Conservation (phyloP, 2,888 invertebrate genomes). For the Helleia helle region DNA sequence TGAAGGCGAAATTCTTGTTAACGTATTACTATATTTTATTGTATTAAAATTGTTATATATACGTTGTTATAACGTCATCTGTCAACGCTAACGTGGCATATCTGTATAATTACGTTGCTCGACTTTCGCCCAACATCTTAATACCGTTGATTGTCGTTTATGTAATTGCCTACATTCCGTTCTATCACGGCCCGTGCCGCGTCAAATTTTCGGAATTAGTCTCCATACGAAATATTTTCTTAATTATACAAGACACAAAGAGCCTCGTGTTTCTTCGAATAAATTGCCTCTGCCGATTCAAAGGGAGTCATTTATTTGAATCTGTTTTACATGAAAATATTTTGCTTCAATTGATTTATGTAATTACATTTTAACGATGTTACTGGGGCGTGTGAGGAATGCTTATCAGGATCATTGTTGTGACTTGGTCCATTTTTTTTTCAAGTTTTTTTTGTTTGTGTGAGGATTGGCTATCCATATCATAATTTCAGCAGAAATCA, state of each 20-base stretch:
- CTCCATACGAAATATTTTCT: constrained; percentile 47
- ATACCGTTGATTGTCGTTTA: constrained; percentile 61
- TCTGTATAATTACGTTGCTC: constrained; percentile 58
- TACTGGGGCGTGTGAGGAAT: no score
- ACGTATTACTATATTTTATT: no score
- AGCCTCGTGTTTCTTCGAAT: constrained; percentile 31
- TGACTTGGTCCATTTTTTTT: no score
- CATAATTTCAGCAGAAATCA: no score
- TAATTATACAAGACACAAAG: constrained; percentile 45
- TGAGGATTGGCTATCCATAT: no score
- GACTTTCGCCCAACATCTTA: constrained; percentile 56
- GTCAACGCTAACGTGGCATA: constrained; percentile 42
- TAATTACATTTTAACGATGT: no score
- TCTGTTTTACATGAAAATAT: no score
- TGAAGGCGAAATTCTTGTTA: no score
- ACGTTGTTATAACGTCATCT: constrained; percentile 27
- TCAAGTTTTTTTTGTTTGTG: no score
- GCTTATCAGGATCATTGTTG: no score
- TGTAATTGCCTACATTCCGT: constrained; percentile 59
- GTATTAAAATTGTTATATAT: constrained; percentile 25
- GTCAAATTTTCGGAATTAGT: constrained; percentile 42
- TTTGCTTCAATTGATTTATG: no score
- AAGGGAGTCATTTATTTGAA: no score
- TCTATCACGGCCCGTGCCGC: constrained; percentile 36
- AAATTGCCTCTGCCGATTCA: constrained; percentile 21